Evolutionary conservation across 2,888 invertebrate genomes (phyloP), one percentile per base, ranked within the genome.

Genomic region (Scelioninae gen. 1): DNA sequence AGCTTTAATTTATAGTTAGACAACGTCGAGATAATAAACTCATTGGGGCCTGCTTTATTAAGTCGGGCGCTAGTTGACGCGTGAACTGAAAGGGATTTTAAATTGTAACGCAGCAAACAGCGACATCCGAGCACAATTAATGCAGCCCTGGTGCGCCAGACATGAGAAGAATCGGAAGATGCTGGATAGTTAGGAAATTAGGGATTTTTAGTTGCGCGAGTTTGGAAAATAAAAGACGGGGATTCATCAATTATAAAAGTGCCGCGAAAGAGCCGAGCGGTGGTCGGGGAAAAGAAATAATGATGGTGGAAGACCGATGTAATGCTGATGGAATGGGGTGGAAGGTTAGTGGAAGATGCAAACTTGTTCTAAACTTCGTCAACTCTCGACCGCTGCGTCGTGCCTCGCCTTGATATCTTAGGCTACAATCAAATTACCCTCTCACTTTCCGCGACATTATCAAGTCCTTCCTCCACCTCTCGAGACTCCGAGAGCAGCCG

Each of bases 391-490:
- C 69, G 68, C 62, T 15, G 47, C 43, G 60, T 60, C 53, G 11
- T 63, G 49, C 63, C 63, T 88, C 82, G 85, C 87, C 86, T 83
- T 85, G 88, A 87, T 91, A 90, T 91, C 90, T 91, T 86, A 86
- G 83, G 85, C 85, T 77, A 86, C 87, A 91, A 91, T 91, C 90
- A 90, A 91, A 91, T 91, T 91, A 91, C 88, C 87, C 86, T 88
- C 90, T 90, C 89, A 87, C 89, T 91, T 91, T 88, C 88, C 88
- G 84, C 86, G 88, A 91, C 90, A 91, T 90, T 90, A 91, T 91
- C 90, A 88, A 88, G 83, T 87, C 85, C 82, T 74, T 80, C 78
- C 31, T 55, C 49, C 38, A 15, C 32, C 60, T 29, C 51, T 16
- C 5, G 5, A n/a, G n/a, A 15, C 43, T 32, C 8, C 47, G 65